phyloP scores from a whole-genome alignment of 2,797 vertebrate species.

The Phoebastria nigripes region DNA sequence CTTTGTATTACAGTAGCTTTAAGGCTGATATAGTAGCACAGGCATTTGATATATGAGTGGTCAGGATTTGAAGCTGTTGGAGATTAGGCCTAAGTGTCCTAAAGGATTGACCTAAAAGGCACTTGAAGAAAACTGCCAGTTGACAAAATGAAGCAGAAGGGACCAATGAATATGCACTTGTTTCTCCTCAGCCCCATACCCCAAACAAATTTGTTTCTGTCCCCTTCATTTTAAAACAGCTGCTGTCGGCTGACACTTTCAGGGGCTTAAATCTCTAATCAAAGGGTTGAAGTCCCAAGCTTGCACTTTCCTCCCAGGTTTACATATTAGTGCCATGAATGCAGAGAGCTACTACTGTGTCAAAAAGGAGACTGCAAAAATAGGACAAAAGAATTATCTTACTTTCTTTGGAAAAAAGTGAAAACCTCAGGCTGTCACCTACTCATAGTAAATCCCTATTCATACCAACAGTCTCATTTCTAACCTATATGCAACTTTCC shows the following conservation, averaged over 20 bases:
- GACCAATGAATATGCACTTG: neutral
- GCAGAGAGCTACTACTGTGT: neutral
- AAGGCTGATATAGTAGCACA: neutral
- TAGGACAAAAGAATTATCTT: neutral
- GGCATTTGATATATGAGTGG: neutral
- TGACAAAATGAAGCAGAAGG: constrained; percentile 38
- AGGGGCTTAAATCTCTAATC: neutral
- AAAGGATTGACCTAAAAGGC: neutral
- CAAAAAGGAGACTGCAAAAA: neutral
- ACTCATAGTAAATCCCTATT: neutral
- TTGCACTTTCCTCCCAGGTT: neutral
- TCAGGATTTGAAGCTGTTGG: neutral
- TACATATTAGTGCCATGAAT: neutral
- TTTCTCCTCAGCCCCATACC: neutral
- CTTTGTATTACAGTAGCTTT: neutral
- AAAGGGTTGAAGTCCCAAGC: neutral
- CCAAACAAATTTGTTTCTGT: neutral
- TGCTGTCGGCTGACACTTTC: neutral
- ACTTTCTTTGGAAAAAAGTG: neutral
- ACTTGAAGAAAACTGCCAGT: constrained; percentile 11
- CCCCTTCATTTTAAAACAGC: neutral
- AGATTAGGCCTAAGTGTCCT: neutral
- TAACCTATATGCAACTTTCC: rapidly evolving
- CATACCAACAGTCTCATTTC: neutral
- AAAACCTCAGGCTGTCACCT: neutral